Percentiles rank a stretch among this genome's conserved stretches.
Conservation (phyloP, 2,888 invertebrate genomes). For the Torymus aiolomorphi region DNA sequence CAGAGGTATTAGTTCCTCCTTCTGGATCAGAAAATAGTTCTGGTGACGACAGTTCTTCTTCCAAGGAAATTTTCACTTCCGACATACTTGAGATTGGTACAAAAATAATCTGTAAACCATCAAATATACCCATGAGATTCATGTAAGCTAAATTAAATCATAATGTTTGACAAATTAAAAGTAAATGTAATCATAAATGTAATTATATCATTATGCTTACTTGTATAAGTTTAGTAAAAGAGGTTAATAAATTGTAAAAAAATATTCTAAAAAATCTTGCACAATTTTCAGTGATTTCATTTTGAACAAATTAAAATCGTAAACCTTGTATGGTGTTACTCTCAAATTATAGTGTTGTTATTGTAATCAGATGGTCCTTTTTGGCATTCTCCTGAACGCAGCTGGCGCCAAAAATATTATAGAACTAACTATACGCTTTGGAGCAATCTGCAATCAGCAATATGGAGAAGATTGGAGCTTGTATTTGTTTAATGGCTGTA, state of each 20-base stretch:
- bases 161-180: too few relatives aligned
- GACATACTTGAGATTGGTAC: constrained; percentile 61
- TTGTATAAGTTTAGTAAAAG: neutral
- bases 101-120: constrained; percentile 27
- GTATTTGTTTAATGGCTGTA: too few relatives aligned
- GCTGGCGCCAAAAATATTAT: too few relatives aligned
- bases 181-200: too few relatives aligned
- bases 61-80: constrained; percentile 61
- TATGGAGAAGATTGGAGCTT: too few relatives aligned
- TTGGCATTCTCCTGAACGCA: neutral
- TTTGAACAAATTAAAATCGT: constrained; percentile 14
- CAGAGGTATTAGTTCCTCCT: constrained; percentile 58
- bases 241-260: neutral
- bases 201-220: constrained; percentile 8
- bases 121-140: too few relatives aligned
- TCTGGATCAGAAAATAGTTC: constrained; percentile 68
- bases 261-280: neutral
- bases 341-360: neutral
- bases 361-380: neutral
- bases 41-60: constrained; percentile 65
- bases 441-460: too few relatives aligned
- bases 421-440: too few relatives aligned
- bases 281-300: constrained; percentile 14
- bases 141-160: too few relatives aligned
- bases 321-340: too few relatives aligned